Conservation (phyloP, 2,888 invertebrate species). For the Eilema sororculum region DNA sequence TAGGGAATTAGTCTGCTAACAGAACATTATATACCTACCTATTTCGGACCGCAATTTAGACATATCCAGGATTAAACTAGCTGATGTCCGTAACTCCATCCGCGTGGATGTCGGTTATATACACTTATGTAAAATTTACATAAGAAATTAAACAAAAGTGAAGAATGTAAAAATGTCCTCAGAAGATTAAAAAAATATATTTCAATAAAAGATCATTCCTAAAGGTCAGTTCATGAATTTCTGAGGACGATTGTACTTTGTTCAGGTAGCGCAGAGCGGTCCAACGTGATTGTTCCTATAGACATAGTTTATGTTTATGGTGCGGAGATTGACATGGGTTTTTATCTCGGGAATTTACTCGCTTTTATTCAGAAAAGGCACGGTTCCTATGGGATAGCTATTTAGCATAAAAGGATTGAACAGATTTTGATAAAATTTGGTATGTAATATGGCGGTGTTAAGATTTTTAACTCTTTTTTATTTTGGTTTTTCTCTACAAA, state of each 20-base stretch:
- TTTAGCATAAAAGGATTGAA: constrained; percentile 7
- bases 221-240: too few species aligned
- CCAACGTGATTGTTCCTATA: neutral
- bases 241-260: neutral
- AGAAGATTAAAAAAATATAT: too few species aligned
- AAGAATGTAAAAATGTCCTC: too few species aligned
- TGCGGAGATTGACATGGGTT: constrained; percentile 7
- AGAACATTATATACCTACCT: too few species aligned
- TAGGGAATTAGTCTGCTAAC: too few species aligned
- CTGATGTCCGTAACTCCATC: too few species aligned
- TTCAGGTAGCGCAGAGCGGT: neutral
- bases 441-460: neutral
- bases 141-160: too few species aligned
- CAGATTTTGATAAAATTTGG: constrained; percentile 5
- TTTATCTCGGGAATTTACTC: constrained; percentile 1
- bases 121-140: too few species aligned
- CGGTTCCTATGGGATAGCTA: neutral
- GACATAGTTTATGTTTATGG: neutral
- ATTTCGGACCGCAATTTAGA: too few species aligned
- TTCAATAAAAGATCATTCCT: too few species aligned
- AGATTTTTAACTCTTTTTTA: neutral
- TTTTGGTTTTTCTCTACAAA: neutral
- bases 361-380: neutral
- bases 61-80: too few species aligned
- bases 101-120: too few species aligned